These are phyloP conservation scores for Prinia subflava DNA, from an alignment of 2,113 vertebrate species.

Conservation along the genomic window DNA sequence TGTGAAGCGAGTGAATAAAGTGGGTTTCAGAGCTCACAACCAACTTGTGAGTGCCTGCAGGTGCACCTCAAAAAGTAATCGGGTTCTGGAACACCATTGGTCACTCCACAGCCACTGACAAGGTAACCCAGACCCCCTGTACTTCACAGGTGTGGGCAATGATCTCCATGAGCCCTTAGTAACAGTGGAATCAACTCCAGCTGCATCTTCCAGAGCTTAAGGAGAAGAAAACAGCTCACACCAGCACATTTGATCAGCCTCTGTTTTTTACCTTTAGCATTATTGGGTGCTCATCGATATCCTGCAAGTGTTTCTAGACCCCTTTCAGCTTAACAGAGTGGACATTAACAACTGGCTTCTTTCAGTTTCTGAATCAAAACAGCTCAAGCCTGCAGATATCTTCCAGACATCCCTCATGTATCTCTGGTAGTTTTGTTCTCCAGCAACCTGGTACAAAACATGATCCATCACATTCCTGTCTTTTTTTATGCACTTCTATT, in stretches of 20 bases:
- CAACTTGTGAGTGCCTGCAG: not conserved
- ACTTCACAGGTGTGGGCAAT: not conserved
- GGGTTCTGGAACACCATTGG: accelerated
- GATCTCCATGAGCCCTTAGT: not conserved
- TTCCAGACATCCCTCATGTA: not conserved
- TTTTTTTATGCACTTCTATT: not conserved
- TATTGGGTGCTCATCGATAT: not conserved
- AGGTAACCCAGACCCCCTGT: not conserved
- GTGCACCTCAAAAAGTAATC: not conserved
- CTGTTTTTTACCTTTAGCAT: not conserved
- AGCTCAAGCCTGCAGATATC: not conserved
- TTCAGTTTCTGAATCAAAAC: not conserved
- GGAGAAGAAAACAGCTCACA: not conserved
- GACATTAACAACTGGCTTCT: not conserved
- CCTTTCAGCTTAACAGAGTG: not conserved
- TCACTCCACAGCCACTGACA: not conserved
- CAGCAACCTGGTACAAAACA: not conserved
- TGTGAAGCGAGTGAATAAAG: not conserved
- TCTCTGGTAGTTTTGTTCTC: not conserved
- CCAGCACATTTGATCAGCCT: not conserved
- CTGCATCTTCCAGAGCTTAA: not conserved
- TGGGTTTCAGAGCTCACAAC: not conserved
- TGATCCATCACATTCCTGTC: not conserved
- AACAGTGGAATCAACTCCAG: not conserved
- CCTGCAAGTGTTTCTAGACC: not conserved